Evolutionary conservation across 2,113 vertebrate species (phyloP).

Genomic region (Microtus montanus): DNA sequence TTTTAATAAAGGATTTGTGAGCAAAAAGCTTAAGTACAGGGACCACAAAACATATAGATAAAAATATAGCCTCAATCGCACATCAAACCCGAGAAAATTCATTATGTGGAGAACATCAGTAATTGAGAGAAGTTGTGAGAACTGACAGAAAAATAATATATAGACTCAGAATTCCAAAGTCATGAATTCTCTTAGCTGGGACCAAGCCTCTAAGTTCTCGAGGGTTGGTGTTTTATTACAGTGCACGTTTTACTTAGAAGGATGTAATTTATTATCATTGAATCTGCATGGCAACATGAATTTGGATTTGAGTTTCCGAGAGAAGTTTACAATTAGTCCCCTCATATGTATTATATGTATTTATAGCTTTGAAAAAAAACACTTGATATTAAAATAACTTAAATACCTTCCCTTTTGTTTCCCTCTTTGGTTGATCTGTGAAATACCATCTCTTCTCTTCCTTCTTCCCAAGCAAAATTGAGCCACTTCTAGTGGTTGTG

Average conservation of each 20-base stretch:
- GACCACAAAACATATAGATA: constrained; percentile 78
- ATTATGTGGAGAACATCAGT: constrained; percentile 72
- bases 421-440: constrained; percentile 30
- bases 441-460: constrained; percentile 37
- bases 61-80: constrained; percentile 80
- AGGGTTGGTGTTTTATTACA: constrained; percentile 75
- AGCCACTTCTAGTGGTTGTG: not conserved
- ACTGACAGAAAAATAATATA: constrained; percentile 69
- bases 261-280: constrained; percentile 74
- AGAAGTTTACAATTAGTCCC: constrained; percentile 78
- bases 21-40: constrained; percentile 78
- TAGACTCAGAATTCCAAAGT: constrained; percentile 68
- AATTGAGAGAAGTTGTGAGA: constrained; percentile 78
- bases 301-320: constrained; percentile 73
- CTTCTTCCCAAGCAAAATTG: not conserved
- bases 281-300: constrained; percentile 73
- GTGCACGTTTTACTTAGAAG: constrained; percentile 70
- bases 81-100: constrained; percentile 76
- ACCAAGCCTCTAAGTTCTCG: constrained; percentile 68
- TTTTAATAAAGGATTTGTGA: constrained; percentile 77
- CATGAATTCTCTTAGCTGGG: constrained; percentile 76
- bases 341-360: constrained; percentile 73
- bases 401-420: constrained; percentile 55
- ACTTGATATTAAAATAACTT: constrained; percentile 74
- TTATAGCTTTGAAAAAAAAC: constrained; percentile 66